Evolutionary conservation across 92 coral and sea anemone species (phyloP).

Genomic region (Meandrina meandrites): DNA sequence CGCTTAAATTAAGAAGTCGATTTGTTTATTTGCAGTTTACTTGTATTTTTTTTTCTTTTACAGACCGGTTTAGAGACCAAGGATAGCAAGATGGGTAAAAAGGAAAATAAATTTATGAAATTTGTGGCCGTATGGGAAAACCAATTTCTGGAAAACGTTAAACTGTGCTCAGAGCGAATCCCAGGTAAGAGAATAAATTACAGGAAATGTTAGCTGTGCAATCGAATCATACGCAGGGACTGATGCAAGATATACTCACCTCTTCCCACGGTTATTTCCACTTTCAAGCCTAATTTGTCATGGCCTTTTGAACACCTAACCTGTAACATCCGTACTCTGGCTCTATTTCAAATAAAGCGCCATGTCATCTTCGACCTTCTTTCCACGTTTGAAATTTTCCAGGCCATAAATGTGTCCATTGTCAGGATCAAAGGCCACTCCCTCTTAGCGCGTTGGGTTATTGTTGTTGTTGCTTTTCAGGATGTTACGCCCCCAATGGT

Average conservation of each 20-base stretch:
- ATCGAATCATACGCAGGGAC: too few relatives aligned
- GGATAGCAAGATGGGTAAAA: background rate
- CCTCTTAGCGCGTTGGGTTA: background rate
- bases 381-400: too few relatives aligned
- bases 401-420: too few relatives aligned
- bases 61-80: background rate
- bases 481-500: conserved; percentile 76
- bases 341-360: too few relatives aligned
- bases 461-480: conserved; percentile 9
- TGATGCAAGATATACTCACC: too few relatives aligned
- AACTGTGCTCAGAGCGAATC: conserved; percentile 62
- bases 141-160: conserved; percentile 56
- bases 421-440: too few relatives aligned
- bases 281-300: too few relatives aligned
- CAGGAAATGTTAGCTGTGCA: background rate
- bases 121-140: conserved; percentile 71
- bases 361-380: too few relatives aligned
- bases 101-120: conserved; percentile 12
- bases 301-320: too few relatives aligned
- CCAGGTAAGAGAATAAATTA: conserved; percentile 50
- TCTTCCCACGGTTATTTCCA: too few relatives aligned
- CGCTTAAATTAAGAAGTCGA: background rate
- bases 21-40: background rate
- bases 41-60: background rate
- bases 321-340: too few relatives aligned